Conservation (phyloP, 1,140 invertebrate genomes). For the Ceratoteleas bidentatus region DNA sequence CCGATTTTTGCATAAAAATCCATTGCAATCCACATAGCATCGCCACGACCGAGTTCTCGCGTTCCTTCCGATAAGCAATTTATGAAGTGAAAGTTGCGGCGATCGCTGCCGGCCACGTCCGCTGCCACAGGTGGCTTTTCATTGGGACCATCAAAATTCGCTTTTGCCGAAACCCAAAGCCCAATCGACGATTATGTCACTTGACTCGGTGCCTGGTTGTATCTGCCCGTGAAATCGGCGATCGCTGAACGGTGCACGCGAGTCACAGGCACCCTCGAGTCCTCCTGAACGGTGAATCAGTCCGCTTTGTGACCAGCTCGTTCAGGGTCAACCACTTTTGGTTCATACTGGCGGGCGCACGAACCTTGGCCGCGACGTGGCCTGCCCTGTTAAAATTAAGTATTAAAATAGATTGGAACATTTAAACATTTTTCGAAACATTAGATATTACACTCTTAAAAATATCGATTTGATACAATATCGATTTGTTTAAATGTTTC, state of each 20-base stretch:
- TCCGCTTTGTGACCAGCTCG: conserved; percentile 77
- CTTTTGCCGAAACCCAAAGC: conserved; percentile 45
- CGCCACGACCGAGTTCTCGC: background rate
- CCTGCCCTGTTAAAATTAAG: background rate
- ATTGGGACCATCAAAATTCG: conserved; percentile 23
- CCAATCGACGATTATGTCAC: conserved; percentile 69
- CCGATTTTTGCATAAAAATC: background rate
- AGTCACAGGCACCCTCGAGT: conserved; percentile 50
- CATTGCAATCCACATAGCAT: background rate
- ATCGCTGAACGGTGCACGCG: conserved; percentile 55
- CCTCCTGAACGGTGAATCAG: conserved; percentile 75
- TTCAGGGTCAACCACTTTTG: conserved; percentile 82
- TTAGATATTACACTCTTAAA: no score
- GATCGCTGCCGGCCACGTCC: conserved; percentile 26
- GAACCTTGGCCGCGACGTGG: conserved; percentile 41
- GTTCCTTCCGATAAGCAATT: conserved; percentile 33
- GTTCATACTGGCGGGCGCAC: conserved; percentile 63
- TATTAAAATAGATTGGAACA: no score
- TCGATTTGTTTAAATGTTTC: no score
- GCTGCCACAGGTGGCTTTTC: conserved; percentile 53
- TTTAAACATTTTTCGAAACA: no score
- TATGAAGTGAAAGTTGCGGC: conserved; percentile 46
- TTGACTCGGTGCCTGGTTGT: conserved; percentile 32
- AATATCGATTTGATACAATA: no score
- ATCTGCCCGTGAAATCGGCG: conserved; percentile 63